Base-by-base conservation (phyloP, 2,888 invertebrate genomes). In the Drosophila vallismaia region DNA sequence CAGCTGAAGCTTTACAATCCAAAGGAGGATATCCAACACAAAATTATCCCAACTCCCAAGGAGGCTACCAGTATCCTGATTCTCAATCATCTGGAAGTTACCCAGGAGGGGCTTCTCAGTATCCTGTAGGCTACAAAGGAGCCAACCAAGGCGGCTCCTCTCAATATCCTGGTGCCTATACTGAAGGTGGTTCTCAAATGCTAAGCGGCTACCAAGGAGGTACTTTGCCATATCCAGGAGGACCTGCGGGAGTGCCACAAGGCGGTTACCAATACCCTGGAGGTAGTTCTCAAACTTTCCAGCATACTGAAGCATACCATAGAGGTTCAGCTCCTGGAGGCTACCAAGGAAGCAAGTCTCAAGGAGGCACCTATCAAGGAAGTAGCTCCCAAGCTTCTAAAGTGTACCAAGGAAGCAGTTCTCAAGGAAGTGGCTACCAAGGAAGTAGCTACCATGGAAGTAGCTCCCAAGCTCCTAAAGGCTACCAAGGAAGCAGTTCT, bases 61-160 rank as follows among this genome's bases (percentile, higher is more conserved):
- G 49, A 9, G 40, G 56, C 6, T 50, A 49, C 12, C 29, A 19
- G 7, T 31, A 31, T 5, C 31, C 12, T 8, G n/a, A 6, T 29
- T 5, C 12, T 3, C 57, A 42, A 10, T 0, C 9, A 0, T 3
- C 10, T 14, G 44, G 33, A 4, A 44, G 44, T 6, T 58, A 44
- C 2, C 28, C 33, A 5, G 12, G 40, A 2, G 40, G 40, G n/a
- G 0, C 19, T 31, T 10, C 8, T 12, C 12, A 14, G 8, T 1
- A 7, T 0, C 9, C 40, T 40, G 5, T 12, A 12, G 8, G 14
- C 93, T 58, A 26, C 40, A 6, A 40, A 40, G 40, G 14, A 14
- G 7, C 12, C 1, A 7, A 40, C 14, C 40, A 12, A 40, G 14
- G n/a, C 14, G 7, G 7, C 7, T 5, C 14, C 8, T 40, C 14